Conservation (phyloP, 2,888 invertebrate species). For the Ptychoptera albimana region DNA sequence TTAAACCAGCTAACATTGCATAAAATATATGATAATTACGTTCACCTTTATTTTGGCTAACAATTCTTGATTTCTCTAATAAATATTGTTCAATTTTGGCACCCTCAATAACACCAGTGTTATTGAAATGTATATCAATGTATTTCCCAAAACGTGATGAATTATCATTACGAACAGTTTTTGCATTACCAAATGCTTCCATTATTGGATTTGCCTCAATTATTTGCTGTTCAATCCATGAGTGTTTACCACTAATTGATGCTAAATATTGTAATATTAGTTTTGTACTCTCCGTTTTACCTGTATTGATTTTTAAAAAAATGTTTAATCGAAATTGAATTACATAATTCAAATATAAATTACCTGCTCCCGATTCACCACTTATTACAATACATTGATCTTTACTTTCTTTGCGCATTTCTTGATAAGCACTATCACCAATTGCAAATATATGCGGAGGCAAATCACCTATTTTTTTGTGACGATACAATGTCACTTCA, state of each 20-base stretch:
- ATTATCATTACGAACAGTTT: slow-evolving; percentile 90
- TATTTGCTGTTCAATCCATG: slow-evolving; percentile 96
- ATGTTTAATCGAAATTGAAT: too few species aligned
- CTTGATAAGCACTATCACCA: slow-evolving; percentile 77
- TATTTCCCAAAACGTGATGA: slow-evolving; percentile 94
- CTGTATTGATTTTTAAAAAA: too few species aligned
- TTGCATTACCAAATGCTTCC: slow-evolving; percentile 95
- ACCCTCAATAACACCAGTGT: slow-evolving; percentile 73
- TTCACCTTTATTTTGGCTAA: slow-evolving; percentile 76
- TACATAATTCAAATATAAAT: too few species aligned
- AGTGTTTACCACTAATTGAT: slow-evolving; percentile 85
- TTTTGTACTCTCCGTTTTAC: slow-evolving; percentile 89
- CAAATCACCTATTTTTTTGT: slow-evolving; percentile 66
- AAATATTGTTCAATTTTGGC: slow-evolving; percentile 91
- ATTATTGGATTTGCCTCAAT: slow-evolving; percentile 92
- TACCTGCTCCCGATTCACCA: slow-evolving; percentile 88
- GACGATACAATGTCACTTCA: slow-evolving; percentile 69
- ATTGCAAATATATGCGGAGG: slow-evolving; percentile 94
- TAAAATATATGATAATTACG: slow-evolving; percentile 95
- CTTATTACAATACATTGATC: slow-evolving; percentile 94
- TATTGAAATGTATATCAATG: slow-evolving; percentile 77
- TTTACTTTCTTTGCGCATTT: slow-evolving; percentile 53
- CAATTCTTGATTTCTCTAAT: slow-evolving; percentile 84
- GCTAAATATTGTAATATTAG: slow-evolving; percentile 85
- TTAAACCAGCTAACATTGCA: slow-evolving; percentile 70